Evolutionary conservation across 2,888 invertebrate species (phyloP).

Genomic region (Hedychridium roseum): DNA sequence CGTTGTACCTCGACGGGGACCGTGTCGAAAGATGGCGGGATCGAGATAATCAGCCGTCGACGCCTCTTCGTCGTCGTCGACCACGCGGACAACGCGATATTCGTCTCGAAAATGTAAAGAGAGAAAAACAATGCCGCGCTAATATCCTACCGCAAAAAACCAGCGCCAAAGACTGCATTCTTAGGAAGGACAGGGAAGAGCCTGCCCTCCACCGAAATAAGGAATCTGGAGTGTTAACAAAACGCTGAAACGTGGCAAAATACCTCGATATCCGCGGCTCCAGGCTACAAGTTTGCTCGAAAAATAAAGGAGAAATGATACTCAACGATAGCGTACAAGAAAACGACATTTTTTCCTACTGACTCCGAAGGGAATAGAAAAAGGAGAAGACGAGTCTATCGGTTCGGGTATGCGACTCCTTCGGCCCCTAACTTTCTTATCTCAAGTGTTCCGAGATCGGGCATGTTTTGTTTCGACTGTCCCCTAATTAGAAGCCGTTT

Average conservation of each 20-base stretch:
- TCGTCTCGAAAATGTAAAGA: constrained; percentile 11
- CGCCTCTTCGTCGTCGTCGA: constrained; percentile 11
- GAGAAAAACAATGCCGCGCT: too few relatives aligned
- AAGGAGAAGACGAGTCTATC: constrained; percentile 1
- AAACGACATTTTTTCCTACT: neutral
- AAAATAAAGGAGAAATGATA: too few relatives aligned
- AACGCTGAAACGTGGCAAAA: too few relatives aligned
- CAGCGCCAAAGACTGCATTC: too few relatives aligned
- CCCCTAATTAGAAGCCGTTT: constrained; percentile 59
- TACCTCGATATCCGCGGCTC: too few relatives aligned
- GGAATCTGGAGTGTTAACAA: too few relatives aligned
- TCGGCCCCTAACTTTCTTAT: constrained; percentile 35
- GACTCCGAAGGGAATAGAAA: neutral
- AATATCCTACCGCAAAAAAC: too few relatives aligned
- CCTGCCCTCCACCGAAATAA: too few relatives aligned
- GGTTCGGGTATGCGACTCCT: constrained; percentile 23
- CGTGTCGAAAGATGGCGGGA: constrained; percentile 42
- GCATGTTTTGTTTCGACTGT: constrained; percentile 58
- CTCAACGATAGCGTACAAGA: too few relatives aligned
- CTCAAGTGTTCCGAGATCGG: constrained; percentile 56
- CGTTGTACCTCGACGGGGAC: constrained; percentile 31
- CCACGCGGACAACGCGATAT: constrained; percentile 14
- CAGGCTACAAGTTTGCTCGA: too few relatives aligned
- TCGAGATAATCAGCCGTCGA: constrained; percentile 28
- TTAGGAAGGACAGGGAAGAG: too few relatives aligned